Evolutionary conservation across 2,113 vertebrate genomes (phyloP), one percentile per base, ranked within the genome.

Genomic region (Ochotona princeps): DNA sequence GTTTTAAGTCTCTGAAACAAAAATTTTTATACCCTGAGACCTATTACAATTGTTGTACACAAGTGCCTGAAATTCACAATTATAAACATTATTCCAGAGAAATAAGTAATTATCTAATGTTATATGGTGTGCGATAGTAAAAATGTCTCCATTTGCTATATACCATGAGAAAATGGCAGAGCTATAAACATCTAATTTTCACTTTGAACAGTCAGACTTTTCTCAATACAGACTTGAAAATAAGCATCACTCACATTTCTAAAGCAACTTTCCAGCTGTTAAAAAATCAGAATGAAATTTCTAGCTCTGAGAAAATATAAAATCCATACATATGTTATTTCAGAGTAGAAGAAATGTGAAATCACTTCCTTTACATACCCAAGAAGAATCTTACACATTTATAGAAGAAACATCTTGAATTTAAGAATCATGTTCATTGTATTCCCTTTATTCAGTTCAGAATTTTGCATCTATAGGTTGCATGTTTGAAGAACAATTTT

Each of bases 221-320:
- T 35, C 13, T 94, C 21, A 75, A 60, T 66, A 35, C 14, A 54
- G 21, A 5, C 32, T 69, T 91, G 38, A 79, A 60, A 70, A 89
- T 35, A 83, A 4, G 10, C 73, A 90, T 92, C 26, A 51, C 28
- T 85, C 69, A 85, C 5, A 51, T 86, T 82, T 89, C 14, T 63
- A 91, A 86, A 88, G 20, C 35, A 92, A 74, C 85, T 79, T 83
- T 65, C 26, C 15, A 23, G 83, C 23, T 91, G 49, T 78, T 85
- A 66, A 90, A 93, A 90, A 32, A 28, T 90, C 20, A 57, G 51
- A 82, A 75, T 35, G 82, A 18, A 20, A 49, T 88, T 65, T 82
- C 44, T 51, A 83, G 30, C 1, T 4, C 30, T 38, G 17, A 89
- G n/a, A 93, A 65, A 87, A 47, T 21, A 51, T 76, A 7, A 44